These are phyloP conservation scores for Drosophila mettleri DNA, from an alignment of 2,888 invertebrate species.

Conservation along the genomic window DNA sequence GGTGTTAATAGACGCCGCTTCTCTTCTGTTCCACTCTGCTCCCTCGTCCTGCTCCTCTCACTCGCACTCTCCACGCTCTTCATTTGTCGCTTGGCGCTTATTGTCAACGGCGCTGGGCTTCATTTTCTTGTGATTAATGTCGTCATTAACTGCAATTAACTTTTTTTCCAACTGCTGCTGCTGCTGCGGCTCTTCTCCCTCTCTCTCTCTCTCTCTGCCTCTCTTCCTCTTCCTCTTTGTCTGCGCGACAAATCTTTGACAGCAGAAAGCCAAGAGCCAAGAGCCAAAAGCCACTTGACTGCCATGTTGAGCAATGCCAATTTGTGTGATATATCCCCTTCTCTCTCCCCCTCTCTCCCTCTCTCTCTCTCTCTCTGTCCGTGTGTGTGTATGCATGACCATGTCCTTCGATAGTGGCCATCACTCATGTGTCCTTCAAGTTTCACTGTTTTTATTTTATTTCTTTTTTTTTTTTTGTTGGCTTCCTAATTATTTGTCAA, in stretches of 20 bases:
- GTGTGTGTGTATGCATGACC: conserved; percentile 31
- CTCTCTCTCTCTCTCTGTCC: too few relatives aligned
- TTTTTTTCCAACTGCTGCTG: conserved; percentile 64
- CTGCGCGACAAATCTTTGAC: conserved; percentile 73
- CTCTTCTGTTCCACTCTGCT: conserved; percentile 9
- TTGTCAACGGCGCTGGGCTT: conserved; percentile 75
- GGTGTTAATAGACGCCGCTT: conserved; percentile 78
- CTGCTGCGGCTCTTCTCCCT: conserved; percentile 32
- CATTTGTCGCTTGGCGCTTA: conserved; percentile 78
- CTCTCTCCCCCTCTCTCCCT: too few relatives aligned
- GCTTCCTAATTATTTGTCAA: conserved; percentile 73
- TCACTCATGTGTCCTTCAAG: conserved; percentile 63
- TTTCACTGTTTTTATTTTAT: conserved; percentile 7
- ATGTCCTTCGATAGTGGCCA: conserved; percentile 64
- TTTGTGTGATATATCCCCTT: conserved; percentile 63
- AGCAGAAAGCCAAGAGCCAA: conserved; percentile 44
- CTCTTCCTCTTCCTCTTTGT: conserved; percentile 12
- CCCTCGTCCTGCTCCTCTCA: background rate
- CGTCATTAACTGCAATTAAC: conserved; percentile 84
- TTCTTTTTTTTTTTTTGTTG: conserved; percentile 55
- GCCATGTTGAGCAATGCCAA: conserved; percentile 75
- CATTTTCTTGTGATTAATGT: conserved; percentile 84
- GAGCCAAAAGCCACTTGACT: conserved; percentile 69
- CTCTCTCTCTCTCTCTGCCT: conserved; percentile 50
- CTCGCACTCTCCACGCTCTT: conserved; percentile 47